Evolutionary conservation across 2,888 invertebrate species (phyloP), one percentile per base, ranked within the genome.

Genomic region (Slavum lentiscoides): DNA sequence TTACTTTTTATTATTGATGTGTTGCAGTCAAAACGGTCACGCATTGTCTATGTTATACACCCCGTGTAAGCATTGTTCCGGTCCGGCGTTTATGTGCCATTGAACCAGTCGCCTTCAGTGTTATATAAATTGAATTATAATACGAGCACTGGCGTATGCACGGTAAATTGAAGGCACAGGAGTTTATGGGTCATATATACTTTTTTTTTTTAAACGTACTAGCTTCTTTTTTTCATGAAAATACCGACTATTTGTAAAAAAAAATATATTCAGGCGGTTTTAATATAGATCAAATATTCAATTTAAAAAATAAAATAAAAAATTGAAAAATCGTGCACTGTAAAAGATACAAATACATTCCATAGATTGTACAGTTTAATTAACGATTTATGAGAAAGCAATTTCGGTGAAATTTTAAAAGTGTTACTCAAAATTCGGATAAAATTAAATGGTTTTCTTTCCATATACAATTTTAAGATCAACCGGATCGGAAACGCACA

Each of bases 81-180:
- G 64, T 59, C 21, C 19, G 5, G 19, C 39, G 37, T 11, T 3
- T 49, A 49, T 49, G 49, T 15, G 17, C 67, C 23, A 76, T 43
- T 59, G 59, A 76, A 76, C 76, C 15, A 59, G 61, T 76, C 21
- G 68, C 15, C 2, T 76, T 68, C 49, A 15, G 67, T 49, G 15
- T 68, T 68, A 76, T 76, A 76, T 76, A 76, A 68, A 76, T 76
- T 76, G 61, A 74, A 64, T 74, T 74, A 49, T 30, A 30, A 30
- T 49, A 49, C 1, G 49, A 11, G 11, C 11, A 53, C 64, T 9
- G 13, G 30, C 21, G n/a, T n/a, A 73, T 17, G 37, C 8, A 11
- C 11, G 13, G 49, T 3, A 53, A 64, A 74, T 2, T 23, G 11
- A 61, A 43, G 7, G 43, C 23, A 74, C 15, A 53, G 30, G 64